A percentile compares a stretch with the other conserved stretches of the same genome.
Evolutionary conservation across 2,113 vertebrate species (phyloP).

Genomic region (Centropristis striata): DNA sequence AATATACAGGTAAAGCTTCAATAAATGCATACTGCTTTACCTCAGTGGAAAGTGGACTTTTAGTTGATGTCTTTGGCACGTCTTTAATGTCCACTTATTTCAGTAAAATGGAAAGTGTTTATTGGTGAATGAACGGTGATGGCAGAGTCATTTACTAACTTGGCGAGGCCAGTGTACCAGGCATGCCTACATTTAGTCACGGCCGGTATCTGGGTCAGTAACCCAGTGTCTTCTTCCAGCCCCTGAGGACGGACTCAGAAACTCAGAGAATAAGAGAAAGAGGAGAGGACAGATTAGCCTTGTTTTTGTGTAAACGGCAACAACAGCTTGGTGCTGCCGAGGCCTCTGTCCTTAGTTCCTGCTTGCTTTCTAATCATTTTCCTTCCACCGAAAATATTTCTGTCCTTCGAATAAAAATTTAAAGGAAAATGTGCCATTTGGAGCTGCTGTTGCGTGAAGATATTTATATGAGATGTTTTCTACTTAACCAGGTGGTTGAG

Average conservation of each 20-base stretch:
- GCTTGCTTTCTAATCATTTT: not conserved
- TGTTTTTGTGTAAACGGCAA: not conserved
- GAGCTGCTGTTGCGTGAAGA: not conserved
- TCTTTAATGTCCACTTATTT: conserved; percentile 6
- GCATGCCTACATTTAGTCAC: conserved; percentile 16
- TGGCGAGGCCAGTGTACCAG: not conserved
- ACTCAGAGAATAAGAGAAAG: not conserved
- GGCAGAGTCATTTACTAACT: conserved; percentile 9
- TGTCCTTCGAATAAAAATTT: not conserved
- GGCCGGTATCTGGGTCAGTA: conserved; percentile 55
- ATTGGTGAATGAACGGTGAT: conserved; percentile 16
- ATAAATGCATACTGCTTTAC: not conserved
- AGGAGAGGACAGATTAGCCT: not conserved
- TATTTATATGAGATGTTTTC: not conserved
- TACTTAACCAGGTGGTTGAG: not conserved
- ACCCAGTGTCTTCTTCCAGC: conserved; percentile 21
- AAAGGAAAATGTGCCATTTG: not conserved
- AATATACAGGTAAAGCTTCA: not conserved
- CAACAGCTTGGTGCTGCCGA: not conserved
- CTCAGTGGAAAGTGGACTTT: not conserved
- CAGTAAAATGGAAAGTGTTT: conserved; percentile 16
- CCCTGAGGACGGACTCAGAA: not conserved
- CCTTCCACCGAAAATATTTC: not conserved
- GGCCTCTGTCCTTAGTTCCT: not conserved
- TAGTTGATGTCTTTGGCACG: conserved; percentile 1